phyloP scores from a whole-genome alignment of 1,140 invertebrate species.

The Eulimnadia texana region DNA sequence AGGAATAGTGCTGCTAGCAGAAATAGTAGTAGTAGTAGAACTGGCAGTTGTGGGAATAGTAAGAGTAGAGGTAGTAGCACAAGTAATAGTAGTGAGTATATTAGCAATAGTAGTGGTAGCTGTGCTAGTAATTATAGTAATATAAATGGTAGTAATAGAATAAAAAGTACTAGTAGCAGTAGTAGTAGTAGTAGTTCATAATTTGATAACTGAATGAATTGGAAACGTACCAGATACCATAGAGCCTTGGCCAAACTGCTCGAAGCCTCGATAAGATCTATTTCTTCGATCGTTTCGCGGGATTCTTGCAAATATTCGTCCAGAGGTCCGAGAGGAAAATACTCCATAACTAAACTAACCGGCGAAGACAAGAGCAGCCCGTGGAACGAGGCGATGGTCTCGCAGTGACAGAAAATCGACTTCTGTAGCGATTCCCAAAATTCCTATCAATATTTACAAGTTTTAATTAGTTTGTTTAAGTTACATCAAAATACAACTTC shows the following conservation, averaged over 20 bases:
- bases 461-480: neutral
- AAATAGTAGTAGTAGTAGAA: too few relatives aligned
- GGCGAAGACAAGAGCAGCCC: conserved; percentile 57
- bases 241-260: conserved; percentile 59
- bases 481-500: neutral
- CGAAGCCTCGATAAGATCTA: conserved; percentile 62
- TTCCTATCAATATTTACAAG: conserved; percentile 36
- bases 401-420: conserved; percentile 57
- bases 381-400: conserved; percentile 51
- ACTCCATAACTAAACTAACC: conserved; percentile 66
- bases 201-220: too few relatives aligned
- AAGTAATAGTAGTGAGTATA: too few relatives aligned
- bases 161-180: too few relatives aligned
- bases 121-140: too few relatives aligned
- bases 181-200: too few relatives aligned
- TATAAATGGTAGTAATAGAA: too few relatives aligned
- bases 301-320: conserved; percentile 50
- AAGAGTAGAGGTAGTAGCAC: too few relatives aligned
- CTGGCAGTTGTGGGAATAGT: too few relatives aligned
- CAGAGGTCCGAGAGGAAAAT: conserved; percentile 55
- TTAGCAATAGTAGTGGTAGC: too few relatives aligned
- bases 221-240: conserved; percentile 60
- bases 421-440: conserved; percentile 56
- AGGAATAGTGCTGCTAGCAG: too few relatives aligned
- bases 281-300: conserved; percentile 35